Percentiles rank a stretch among this genome's conserved stretches.
These are phyloP conservation scores for Strigamia transsilvanica DNA, from an alignment of 2,888 invertebrate genomes.

Conservation along the genomic window DNA sequence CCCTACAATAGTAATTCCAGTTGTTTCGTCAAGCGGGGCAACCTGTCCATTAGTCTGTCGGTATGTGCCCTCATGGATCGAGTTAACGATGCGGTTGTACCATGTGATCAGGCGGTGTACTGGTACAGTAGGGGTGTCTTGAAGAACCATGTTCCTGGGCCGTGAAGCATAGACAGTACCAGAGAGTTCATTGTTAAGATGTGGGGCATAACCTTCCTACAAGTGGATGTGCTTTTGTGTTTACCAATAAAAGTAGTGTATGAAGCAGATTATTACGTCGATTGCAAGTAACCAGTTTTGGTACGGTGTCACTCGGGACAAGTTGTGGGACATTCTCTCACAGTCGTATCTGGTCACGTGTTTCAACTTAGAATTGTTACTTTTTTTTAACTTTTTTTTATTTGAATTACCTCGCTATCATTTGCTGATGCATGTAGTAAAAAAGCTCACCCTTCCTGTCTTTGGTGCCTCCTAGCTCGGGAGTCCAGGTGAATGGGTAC, in stretches of 20 bases:
- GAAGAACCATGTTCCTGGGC: slow-evolving; percentile 56
- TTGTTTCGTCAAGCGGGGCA: slow-evolving; percentile 71
- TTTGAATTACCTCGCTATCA: slow-evolving; percentile 57
- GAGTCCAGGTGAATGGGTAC: slow-evolving; percentile 73
- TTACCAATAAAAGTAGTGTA: too few relatives aligned
- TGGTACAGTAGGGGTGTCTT: slow-evolving; percentile 52
- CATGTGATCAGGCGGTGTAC: slow-evolving; percentile 71
- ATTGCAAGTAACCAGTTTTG: slow-evolving; percentile 65
- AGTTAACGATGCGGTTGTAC: slow-evolving; percentile 77
- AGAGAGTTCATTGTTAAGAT: slow-evolving; percentile 57
- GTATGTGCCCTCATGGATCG: slow-evolving; percentile 70
- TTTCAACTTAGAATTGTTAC: too few relatives aligned
- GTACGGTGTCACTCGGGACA: slow-evolving; percentile 73
- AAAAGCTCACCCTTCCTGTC: slow-evolving; percentile 73
- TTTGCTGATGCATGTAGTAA: slow-evolving; percentile 71
- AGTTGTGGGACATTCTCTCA: slow-evolving; percentile 76
- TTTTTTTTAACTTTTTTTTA: too few relatives aligned
- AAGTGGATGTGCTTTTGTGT: not conserved
- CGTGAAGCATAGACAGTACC: slow-evolving; percentile 57
- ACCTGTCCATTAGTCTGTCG: slow-evolving; percentile 65
- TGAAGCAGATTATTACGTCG: slow-evolving; percentile 48
- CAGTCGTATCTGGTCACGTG: slow-evolving; percentile 70
- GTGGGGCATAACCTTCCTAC: slow-evolving; percentile 57
- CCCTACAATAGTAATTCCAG: slow-evolving; percentile 80
- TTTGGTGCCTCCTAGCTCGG: slow-evolving; percentile 67